A percentile compares a stretch with the other conserved stretches of the same genome.
These are phyloP conservation scores for Chloebia gouldiae DNA, from an alignment of 2,113 vertebrate genomes.

Conservation along the genomic window DNA sequence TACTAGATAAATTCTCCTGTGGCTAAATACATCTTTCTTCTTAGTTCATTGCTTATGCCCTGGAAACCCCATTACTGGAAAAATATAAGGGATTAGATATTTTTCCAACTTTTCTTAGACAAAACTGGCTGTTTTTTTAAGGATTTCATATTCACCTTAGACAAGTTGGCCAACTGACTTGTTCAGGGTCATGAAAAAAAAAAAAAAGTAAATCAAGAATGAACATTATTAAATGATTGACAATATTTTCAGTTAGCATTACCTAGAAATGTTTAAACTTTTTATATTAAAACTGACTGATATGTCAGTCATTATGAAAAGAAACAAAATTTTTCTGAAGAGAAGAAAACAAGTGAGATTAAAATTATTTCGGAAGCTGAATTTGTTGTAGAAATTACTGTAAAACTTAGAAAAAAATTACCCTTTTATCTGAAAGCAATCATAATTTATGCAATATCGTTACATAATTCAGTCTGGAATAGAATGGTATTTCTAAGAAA, in stretches of 20 bases:
- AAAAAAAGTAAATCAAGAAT: neutral
- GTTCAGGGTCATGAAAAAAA: neutral
- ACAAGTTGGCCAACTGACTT: neutral
- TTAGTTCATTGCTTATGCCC: neutral
- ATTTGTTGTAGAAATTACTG: neutral
- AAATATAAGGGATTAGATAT: neutral
- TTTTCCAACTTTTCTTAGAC: neutral
- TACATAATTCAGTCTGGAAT: neutral
- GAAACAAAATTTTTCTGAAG: neutral
- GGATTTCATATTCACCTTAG: neutral
- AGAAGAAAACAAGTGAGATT: neutral
- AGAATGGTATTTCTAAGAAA: neutral
- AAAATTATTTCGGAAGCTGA: neutral
- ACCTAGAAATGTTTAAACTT: neutral
- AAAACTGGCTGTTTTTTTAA: neutral
- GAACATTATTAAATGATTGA: neutral
- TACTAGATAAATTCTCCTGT: neutral
- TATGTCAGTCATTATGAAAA: neutral
- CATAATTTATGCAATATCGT: accelerated
- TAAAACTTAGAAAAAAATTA: neutral
- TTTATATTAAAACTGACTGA: neutral
- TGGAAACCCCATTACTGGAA: neutral
- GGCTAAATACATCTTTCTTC: neutral
- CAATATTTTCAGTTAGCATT: neutral
- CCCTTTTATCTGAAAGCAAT: neutral